A percentile compares a stretch with the other conserved stretches of the same genome.
phyloP scores from a whole-genome alignment of 30 jellyfish, hydroid and myxozoan species.

The Mastigias papua region DNA sequence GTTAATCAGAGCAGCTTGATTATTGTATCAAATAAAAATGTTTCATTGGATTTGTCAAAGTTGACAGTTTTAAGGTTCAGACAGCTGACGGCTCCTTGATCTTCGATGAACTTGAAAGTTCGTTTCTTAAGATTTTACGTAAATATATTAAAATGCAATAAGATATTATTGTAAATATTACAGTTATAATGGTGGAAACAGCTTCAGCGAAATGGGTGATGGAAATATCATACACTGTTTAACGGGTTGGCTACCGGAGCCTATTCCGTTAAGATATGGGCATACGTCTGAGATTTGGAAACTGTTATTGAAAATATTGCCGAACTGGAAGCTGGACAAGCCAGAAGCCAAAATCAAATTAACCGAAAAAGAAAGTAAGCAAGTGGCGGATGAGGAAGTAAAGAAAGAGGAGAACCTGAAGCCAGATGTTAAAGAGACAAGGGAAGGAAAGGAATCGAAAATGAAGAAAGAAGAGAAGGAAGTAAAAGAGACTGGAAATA shows the following conservation, averaged over 20 bases:
- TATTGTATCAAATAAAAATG: no score
- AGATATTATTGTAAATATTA: neutral
- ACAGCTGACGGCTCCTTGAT: no score
- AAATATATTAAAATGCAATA: neutral
- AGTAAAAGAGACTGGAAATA: conserved; percentile 34
- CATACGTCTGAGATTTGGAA: conserved; percentile 85
- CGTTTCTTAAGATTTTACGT: neutral
- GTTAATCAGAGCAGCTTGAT: no score
- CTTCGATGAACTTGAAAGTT: no score
- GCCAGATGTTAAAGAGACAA: conserved; percentile 67
- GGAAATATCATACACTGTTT: conserved; percentile 76
- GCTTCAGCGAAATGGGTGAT: conserved; percentile 87
- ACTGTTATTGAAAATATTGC: conserved; percentile 60
- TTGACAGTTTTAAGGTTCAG: no score
- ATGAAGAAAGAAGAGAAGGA: conserved; percentile 63
- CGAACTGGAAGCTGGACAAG: conserved; percentile 88
- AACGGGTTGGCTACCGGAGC: conserved; percentile 98
- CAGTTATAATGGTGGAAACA: conserved; percentile 84
- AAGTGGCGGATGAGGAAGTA: conserved; percentile 44
- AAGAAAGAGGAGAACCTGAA: conserved; percentile 57
- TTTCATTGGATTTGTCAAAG: no score
- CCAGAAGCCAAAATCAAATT: conserved; percentile 24
- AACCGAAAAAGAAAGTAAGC: conserved; percentile 46
- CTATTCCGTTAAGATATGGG: conserved; percentile 75
- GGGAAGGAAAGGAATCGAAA: conserved; percentile 61